Base-by-base conservation (phyloP, 2,797 vertebrate species). In the Neosilurus hyrtlii region DNA sequence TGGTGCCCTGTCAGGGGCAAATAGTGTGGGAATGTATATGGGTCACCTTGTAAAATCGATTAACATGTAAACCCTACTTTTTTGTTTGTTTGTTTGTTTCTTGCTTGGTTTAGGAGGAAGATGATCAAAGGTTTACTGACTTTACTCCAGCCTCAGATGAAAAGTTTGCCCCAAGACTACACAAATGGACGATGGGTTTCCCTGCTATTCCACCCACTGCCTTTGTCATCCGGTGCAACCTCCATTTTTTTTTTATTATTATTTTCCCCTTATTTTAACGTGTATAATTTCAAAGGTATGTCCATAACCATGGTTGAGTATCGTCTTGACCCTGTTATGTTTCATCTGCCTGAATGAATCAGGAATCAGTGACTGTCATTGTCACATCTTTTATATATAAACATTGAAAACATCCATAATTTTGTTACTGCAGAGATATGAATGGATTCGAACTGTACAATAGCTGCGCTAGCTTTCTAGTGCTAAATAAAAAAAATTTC, bases 61-160 rank as follows among this genome's bases (percentile, higher is more conserved):
- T 5, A n/a, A 4, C 20, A 52, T 2, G 4, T 49, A 18, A 11
- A 20, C 72, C 12, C 0, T 1, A 2, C 9, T 30, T 22, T 68
- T 51, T 54, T 0, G 6, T 3, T 0, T 12, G 70, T 26, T 57
- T 62, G 52, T 20, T 74, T 80, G 22, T 5, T 80, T 0, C n/a
- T n/a, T n/a, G n/a, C n/a, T n/a, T n/a, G n/a, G n/a, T n/a, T n/a
- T 16, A 95, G 94, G 94, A 26, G 91, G 89, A 12, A 90, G 90
- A 88, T 94, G 90, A 94, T 87, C 65, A 70, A 4, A 7, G 62
- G 10, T 52, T 6, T 15, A 2, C n/a, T 26, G 43, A 72, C 20
- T 35, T 80, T 54, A 51, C 43, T 81, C 26, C 18, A 65, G 70
- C 82, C 4, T 76, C 78, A 76, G 59, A 65, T 7, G 81, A 71